phyloP scores from a whole-genome alignment of 1,140 invertebrate species.

The Drosophila orena region DNA sequence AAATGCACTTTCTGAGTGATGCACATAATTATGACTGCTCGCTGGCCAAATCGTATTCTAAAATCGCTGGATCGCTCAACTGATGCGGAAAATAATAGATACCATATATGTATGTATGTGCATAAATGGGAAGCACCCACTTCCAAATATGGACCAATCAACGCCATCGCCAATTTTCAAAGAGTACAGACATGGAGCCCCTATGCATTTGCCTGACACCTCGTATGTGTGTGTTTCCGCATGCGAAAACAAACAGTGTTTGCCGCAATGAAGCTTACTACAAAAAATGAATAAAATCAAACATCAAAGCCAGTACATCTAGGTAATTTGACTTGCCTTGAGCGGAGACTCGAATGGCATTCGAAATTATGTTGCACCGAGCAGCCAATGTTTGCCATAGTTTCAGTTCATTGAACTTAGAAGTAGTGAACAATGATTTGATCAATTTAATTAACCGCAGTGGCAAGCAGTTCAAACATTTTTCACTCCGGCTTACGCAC shows the following conservation, averaged over 20 bases:
- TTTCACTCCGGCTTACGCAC: neutral
- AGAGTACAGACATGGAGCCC: neutral
- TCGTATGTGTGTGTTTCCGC: constrained; percentile 1
- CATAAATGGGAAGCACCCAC: neutral
- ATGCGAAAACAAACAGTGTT: constrained; percentile 18
- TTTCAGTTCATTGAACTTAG: constrained; percentile 16
- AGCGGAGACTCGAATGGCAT: neutral
- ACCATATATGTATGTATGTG: neutral
- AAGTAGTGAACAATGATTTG: neutral
- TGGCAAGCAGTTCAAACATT: constrained; percentile 1
- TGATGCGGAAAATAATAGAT: constrained; percentile 31
- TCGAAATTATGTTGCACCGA: constrained; percentile 5
- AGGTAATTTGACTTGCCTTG: constrained; percentile 9
- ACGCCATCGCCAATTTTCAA: constrained; percentile 11
- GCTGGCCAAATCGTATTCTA: constrained; percentile 26
- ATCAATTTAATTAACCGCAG: constrained; percentile 25
- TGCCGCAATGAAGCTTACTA: neutral
- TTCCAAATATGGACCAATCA: constrained; percentile 21
- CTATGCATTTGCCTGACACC: neutral
- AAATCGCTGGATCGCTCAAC: constrained; percentile 28
- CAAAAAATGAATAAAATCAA: constrained; percentile 7
- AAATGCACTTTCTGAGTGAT: constrained; percentile 22
- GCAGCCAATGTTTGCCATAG: neutral
- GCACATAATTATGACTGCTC: constrained; percentile 30
- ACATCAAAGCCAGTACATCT: constrained; percentile 14